These are phyloP conservation scores for Aselliscus stoliczkanus DNA, from an alignment of 2,797 vertebrate species.

Conservation along the genomic window DNA sequence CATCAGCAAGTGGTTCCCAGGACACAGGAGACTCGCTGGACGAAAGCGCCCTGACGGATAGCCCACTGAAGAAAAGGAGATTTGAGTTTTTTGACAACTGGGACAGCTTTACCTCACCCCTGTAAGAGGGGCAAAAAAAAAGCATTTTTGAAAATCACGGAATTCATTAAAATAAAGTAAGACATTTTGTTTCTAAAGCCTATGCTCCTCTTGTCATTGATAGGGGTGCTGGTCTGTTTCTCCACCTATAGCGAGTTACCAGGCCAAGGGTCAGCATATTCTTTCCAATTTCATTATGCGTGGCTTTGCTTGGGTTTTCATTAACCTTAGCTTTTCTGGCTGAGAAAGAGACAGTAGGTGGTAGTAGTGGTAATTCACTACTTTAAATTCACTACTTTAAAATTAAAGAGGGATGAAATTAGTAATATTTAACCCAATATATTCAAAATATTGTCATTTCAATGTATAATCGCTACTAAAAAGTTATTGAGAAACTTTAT, in stretches of 20 bases:
- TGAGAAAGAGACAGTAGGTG: not conserved
- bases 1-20: slow-evolving; percentile 48
- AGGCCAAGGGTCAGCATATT: not conserved
- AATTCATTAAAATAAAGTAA: slow-evolving; percentile 71
- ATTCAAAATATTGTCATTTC: not conserved
- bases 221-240: not conserved
- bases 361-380: not conserved
- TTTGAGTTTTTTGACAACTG: slow-evolving; percentile 81
- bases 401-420: not conserved
- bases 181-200: not conserved
- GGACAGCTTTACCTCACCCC: slow-evolving; percentile 66
- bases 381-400: not conserved
- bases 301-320: not conserved
- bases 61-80: slow-evolving; percentile 79
- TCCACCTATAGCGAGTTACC: not conserved
- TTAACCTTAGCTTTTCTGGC: not conserved
- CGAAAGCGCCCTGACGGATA: slow-evolving; percentile 37
- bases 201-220: not conserved
- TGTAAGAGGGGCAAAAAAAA: not conserved
- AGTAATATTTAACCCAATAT: not conserved
- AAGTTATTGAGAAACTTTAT: not conserved
- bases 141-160: slow-evolving; percentile 24
- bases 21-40: slow-evolving; percentile 7
- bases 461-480: not conserved
- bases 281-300: not conserved